These are phyloP conservation scores for Drosophila eugracilis DNA, from an alignment of 1,140 invertebrate genomes.

Conservation along the genomic window DNA sequence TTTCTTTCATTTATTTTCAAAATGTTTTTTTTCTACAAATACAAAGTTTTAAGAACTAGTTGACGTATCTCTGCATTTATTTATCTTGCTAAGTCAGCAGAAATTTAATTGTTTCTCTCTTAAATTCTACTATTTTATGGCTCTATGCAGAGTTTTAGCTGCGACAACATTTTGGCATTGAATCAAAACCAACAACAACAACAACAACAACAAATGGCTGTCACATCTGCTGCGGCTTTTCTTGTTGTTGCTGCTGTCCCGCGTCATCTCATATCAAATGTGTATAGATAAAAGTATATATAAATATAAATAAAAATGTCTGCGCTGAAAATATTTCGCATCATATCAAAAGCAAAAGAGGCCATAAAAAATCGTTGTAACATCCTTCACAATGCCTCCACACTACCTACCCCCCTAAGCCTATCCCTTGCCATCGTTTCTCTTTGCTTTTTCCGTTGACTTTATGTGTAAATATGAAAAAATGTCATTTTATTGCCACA, in stretches of 20 bases:
- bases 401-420: slow-evolving; percentile 5
- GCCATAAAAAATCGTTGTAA: slow-evolving; percentile 69
- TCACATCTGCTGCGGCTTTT: slow-evolving; percentile 45
- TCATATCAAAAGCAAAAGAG: slow-evolving; percentile 60
- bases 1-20: no score
- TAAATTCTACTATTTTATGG: slow-evolving; percentile 39
- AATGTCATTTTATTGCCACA: slow-evolving; percentile 82
- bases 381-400: slow-evolving; percentile 36
- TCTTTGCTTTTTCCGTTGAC: slow-evolving; percentile 46
- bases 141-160: slow-evolving; percentile 46
- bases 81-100: slow-evolving; percentile 24
- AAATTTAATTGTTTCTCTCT: slow-evolving; percentile 34
- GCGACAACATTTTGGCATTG: slow-evolving; percentile 61
- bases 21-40: neutral
- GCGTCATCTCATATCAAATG: slow-evolving; percentile 56
- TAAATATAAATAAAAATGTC: slow-evolving; percentile 70
- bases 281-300: slow-evolving; percentile 46
- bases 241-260: slow-evolving; percentile 27
- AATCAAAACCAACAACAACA: slow-evolving; percentile 31
- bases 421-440: slow-evolving; percentile 18
- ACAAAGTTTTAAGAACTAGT: slow-evolving; percentile 11
- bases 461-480: slow-evolving; percentile 84
- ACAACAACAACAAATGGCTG: slow-evolving; percentile 26
- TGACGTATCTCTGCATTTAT: slow-evolving; percentile 11
- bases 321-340: slow-evolving; percentile 72